Conservation (phyloP, 2,888 invertebrate species). For the Molanna angustata region DNA sequence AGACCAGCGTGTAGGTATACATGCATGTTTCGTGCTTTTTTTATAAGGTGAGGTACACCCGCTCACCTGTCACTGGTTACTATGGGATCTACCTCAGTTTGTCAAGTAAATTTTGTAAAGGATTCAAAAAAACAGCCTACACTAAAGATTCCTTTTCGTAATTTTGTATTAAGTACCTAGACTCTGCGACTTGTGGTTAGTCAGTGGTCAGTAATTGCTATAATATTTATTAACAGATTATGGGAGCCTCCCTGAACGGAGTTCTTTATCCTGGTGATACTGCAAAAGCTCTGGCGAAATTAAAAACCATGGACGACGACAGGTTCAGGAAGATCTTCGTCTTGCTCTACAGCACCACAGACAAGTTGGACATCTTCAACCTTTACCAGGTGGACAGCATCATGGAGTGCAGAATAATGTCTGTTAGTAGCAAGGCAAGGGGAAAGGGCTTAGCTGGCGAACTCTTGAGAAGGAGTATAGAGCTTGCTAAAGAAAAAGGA, state of each 20-base stretch:
- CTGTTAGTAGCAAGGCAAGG: conserved; percentile 68
- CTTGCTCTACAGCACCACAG: conserved; percentile 68
- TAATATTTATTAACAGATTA: no score
- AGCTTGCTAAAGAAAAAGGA: conserved; percentile 61
- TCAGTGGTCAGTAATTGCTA: no score
- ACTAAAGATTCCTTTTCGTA: no score
- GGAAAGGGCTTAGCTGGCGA: conserved; percentile 74
- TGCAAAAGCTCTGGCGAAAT: conserved; percentile 64
- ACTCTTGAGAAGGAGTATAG: conserved; percentile 64
- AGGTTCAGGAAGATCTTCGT: conserved; percentile 78
- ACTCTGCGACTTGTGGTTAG: no score
- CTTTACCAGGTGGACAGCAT: conserved; percentile 66
- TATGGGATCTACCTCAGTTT: no score
- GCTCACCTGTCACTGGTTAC: no score
- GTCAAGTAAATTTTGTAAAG: no score
- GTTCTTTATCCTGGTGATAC: conserved; percentile 69
- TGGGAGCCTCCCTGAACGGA: conserved; percentile 78
- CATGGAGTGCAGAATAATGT: conserved; percentile 78
- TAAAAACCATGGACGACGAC: conserved; percentile 63
- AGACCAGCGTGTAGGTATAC: no score
- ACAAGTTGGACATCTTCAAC: conserved; percentile 65
- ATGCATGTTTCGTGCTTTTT: no score
- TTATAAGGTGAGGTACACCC: no score
- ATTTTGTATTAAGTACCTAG: no score
- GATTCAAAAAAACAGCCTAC: no score